A percentile compares a stretch with the other conserved stretches of the same genome.
Conservation (phyloP, 2,797 vertebrate species). For the Falco concolor region DNA sequence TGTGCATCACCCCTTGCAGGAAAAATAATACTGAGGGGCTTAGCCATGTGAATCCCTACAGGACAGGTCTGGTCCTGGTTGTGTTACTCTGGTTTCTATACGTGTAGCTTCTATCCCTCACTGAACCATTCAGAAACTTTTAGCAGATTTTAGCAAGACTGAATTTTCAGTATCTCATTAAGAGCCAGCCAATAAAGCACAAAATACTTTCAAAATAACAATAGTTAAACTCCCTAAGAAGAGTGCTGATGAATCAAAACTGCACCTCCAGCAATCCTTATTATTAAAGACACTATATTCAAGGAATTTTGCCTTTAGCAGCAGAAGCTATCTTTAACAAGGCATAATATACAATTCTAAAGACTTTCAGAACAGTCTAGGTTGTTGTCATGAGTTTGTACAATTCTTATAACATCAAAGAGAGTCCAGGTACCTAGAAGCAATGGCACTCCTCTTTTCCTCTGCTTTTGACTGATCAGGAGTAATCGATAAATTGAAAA, state of each 20-base stretch:
- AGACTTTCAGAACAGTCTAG: neutral
- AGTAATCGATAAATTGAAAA: neutral
- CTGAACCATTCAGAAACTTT: neutral
- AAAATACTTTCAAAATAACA: neutral
- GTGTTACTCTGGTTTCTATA: neutral
- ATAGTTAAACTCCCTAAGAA: neutral
- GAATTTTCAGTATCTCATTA: neutral
- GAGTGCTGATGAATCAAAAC: neutral
- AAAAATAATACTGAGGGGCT: neutral
- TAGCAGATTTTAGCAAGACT: neutral
- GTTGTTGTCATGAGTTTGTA: neutral
- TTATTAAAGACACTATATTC: neutral
- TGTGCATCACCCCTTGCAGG: neutral
- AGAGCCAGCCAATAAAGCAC: neutral
- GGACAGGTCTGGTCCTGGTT: neutral
- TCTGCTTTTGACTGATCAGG: neutral
- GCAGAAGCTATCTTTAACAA: neutral
- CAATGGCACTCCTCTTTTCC: neutral
- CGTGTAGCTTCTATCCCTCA: neutral
- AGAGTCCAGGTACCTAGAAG: neutral
- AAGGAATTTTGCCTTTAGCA: neutral
- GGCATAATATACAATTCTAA: neutral
- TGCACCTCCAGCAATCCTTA: neutral
- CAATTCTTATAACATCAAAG: neutral
- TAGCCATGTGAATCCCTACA: neutral